Percentiles rank a stretch among this genome's conserved stretches.
Evolutionary conservation across 2,888 invertebrate genomes (phyloP).

Genomic region (Drosophila lacicola): DNA sequence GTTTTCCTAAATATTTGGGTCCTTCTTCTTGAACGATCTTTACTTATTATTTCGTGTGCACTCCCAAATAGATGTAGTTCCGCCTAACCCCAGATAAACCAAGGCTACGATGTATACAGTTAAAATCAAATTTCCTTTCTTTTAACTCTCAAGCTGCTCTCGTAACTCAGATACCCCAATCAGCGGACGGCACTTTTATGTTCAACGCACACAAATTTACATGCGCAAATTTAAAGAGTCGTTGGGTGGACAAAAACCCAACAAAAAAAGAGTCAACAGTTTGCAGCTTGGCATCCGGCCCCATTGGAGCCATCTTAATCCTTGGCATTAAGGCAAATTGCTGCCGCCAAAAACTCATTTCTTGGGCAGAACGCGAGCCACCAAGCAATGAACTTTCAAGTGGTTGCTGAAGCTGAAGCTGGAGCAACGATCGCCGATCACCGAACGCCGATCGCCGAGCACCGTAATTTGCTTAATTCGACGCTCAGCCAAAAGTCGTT

Average conservation of each 20-base stretch:
- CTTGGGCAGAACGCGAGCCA: conserved; percentile 11
- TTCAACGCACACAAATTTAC: conserved; percentile 63
- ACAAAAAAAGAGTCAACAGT: conserved; percentile 73
- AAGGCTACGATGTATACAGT: no score
- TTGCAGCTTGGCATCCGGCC: conserved; percentile 61
- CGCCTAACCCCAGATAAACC: no score
- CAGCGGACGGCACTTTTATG: conserved; percentile 22
- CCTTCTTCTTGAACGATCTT: no score
- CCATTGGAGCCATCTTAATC: conserved; percentile 61
- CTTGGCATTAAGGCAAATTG: conserved; percentile 77
- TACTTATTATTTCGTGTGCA: not conserved
- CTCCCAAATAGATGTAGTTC: not conserved
- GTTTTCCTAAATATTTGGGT: no score
- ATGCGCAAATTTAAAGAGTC: conserved; percentile 64
- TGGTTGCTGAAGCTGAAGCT: conserved; percentile 24
- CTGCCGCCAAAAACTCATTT: conserved; percentile 47
- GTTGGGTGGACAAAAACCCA: conserved; percentile 49
- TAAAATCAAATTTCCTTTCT: not conserved
- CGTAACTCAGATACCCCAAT: conserved; percentile 30
- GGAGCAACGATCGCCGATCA: conserved; percentile 14
- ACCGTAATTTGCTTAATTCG: conserved; percentile 83
- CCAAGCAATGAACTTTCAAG: conserved; percentile 47
- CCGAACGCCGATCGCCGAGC: conserved; percentile 41
- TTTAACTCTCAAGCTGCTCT: not conserved
- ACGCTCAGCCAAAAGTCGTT: conserved; percentile 68